phyloP scores from a whole-genome alignment of 2,888 invertebrate genomes.

The Drosophila kuntzei region DNA sequence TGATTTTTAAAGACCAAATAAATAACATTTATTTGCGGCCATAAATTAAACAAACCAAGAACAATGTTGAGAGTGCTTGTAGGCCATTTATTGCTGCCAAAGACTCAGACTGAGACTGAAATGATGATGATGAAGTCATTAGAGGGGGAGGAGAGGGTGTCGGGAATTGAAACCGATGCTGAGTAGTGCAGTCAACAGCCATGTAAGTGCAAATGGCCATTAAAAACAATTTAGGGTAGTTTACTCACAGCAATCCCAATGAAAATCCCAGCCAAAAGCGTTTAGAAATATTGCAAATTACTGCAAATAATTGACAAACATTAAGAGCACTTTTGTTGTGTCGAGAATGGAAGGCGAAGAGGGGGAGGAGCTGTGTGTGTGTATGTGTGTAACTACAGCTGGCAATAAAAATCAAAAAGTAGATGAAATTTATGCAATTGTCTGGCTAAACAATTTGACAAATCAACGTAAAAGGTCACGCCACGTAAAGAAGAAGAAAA shows the following conservation, averaged over 20 bases:
- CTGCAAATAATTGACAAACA: conserved; percentile 80
- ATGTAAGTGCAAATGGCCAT: conserved; percentile 80
- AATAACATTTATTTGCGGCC: conserved; percentile 71
- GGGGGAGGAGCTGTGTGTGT: not conserved
- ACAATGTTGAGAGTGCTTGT: conserved; percentile 40
- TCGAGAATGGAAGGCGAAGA: not conserved
- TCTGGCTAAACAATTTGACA: conserved; percentile 52
- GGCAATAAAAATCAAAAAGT: conserved; percentile 37
- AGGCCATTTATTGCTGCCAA: conserved; percentile 66
- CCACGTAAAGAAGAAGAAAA: conserved; percentile 31
- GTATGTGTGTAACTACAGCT: conserved; percentile 41
- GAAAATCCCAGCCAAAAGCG: conserved; percentile 50
- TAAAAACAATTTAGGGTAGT: conserved; percentile 76
- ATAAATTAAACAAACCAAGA: conserved; percentile 63
- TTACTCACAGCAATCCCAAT: conserved; percentile 27
- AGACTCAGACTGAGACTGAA: conserved; percentile 2
- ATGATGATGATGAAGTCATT: conserved; percentile 68
- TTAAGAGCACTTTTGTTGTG: conserved; percentile 56
- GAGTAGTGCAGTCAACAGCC: conserved; percentile 52
- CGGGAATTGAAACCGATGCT: conserved; percentile 33
- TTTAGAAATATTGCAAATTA: conserved; percentile 81
- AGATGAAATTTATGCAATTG: conserved; percentile 52
- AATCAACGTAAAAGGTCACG: conserved; percentile 48
- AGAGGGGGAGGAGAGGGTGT: conserved; percentile 12
- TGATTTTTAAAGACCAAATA: conserved; percentile 61